Conservation (phyloP, 2,113 vertebrate genomes). For the Echinops telfairi region DNA sequence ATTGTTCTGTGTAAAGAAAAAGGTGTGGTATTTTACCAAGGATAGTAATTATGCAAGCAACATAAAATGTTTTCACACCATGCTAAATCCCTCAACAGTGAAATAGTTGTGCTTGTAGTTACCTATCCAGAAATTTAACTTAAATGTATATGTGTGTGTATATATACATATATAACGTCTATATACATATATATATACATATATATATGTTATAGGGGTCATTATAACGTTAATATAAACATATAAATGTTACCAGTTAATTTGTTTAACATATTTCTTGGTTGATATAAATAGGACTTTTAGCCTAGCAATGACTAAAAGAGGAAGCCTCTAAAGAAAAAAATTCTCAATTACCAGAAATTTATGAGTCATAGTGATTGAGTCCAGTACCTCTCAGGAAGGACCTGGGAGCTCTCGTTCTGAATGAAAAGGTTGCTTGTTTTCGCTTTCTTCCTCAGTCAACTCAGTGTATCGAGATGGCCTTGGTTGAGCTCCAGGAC, state of each 20-base stretch:
- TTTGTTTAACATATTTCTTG: slow-evolving; percentile 67
- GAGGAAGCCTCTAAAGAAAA: slow-evolving; percentile 52
- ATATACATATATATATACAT: too few species aligned
- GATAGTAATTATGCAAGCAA: slow-evolving; percentile 36
- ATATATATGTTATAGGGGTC: too few species aligned
- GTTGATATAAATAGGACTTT: slow-evolving; percentile 69
- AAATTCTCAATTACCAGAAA: slow-evolving; percentile 18
- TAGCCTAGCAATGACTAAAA: slow-evolving; percentile 57
- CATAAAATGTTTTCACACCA: slow-evolving; percentile 53
- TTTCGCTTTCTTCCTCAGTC: neutral
- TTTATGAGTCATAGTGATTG: slow-evolving; percentile 63
- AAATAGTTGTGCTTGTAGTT: slow-evolving; percentile 1
- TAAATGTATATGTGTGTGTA: too few species aligned
- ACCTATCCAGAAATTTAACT: neutral
- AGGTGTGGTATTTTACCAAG: slow-evolving; percentile 1
- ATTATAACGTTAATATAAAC: too few species aligned
- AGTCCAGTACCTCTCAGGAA: slow-evolving; percentile 14
- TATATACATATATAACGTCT: too few species aligned
- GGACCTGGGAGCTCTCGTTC: neutral
- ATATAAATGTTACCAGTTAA: slow-evolving; percentile 48
- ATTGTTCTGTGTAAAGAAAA: slow-evolving; percentile 18
- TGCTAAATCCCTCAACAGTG: slow-evolving; percentile 40
- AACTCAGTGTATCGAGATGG: neutral
- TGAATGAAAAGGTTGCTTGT: neutral
- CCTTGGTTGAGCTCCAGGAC: neutral